Evolutionary conservation across 2,888 invertebrate genomes (phyloP), one percentile per base, ranked within the genome.

Genomic region (Cephalotes varians): DNA sequence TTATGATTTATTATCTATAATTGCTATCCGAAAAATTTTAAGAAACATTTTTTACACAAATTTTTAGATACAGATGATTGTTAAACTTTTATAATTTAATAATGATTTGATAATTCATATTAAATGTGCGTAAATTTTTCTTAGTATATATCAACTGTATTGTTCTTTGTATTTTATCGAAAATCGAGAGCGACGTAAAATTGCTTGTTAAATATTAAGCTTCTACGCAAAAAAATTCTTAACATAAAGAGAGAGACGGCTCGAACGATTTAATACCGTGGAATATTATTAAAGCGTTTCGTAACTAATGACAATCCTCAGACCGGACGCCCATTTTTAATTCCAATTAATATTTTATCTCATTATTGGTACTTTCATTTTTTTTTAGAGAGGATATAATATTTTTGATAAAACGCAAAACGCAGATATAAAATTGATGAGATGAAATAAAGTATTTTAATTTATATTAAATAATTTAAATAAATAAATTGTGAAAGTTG

Each of bases 181-280:
- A 64, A 64, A 74, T 34, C 25, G 31, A 47, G 47, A 64, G n/a
- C 47, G 31, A 47, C 15, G 3, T 74, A 74, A 62, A 47, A 62
- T 62, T 62, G 6, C 21, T 73, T 31, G 62, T 10, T 47, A 21
- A 74, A 47, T 74, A 74, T 60, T 73, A 62, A 60, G 15, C 18
- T 21, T 21, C 9, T 47, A 25, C 28, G 44, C 21, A 73, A 73
- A 58, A 34, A 44, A 44, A 15, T 62, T 74, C 47, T 62, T 34
- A 34, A 62, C 31, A 47, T 62, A 47, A 74, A 62, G 12, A 0
- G 6, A 62, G 10, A 1, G 3, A 73, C 12, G n/a, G 1, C n/a
- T 15, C 6, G 12, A 31, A 5, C 5, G 34, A 10, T 60, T 73
- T 31, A 58, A 73, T 58, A 44, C 5, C 12, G 15, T 15, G 4